A percentile compares a stretch with the other conserved stretches of the same genome.
phyloP scores from a whole-genome alignment of 2,888 invertebrate species.

The Clusia tigrina region DNA sequence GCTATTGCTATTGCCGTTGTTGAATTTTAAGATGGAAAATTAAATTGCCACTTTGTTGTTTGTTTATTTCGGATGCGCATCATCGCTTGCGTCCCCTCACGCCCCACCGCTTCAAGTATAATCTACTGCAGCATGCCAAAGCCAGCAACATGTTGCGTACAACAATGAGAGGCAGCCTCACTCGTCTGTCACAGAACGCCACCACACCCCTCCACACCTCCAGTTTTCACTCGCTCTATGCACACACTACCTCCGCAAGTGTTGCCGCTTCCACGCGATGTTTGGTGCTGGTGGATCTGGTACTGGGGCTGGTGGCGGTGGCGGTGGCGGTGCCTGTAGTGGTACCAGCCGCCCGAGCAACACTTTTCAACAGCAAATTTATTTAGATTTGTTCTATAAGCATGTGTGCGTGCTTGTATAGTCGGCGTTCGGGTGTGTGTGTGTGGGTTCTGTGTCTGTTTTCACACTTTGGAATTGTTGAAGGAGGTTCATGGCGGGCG shows the following conservation, averaged over 20 bases:
- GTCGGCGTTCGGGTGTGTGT: not conserved
- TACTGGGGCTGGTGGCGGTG: not conserved
- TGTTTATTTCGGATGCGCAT: not conserved
- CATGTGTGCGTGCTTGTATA: not conserved
- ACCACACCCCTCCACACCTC: too few species aligned
- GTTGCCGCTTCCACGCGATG: not conserved
- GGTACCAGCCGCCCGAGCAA: not conserved
- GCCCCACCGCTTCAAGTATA: not conserved
- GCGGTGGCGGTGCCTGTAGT: not conserved
- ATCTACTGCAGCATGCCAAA: not conserved
- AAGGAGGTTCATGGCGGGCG: too few species aligned
- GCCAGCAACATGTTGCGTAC: not conserved
- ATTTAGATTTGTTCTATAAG: not conserved
- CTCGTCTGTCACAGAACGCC: too few species aligned
- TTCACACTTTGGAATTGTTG: conserved; percentile 11
- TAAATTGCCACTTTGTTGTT: not conserved
- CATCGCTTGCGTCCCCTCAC: not conserved
- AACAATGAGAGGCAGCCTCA: too few species aligned
- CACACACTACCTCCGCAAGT: not conserved
- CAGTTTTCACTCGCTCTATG: too few species aligned
- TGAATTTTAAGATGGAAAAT: conserved; percentile 5
- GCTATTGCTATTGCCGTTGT: conserved; percentile 9
- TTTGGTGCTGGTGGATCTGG: too few species aligned
- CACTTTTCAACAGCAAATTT: conserved; percentile 4
- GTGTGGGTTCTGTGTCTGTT: conserved; percentile 3